Conservation (phyloP, 2,113 vertebrate species). For the Mugil cephalus region DNA sequence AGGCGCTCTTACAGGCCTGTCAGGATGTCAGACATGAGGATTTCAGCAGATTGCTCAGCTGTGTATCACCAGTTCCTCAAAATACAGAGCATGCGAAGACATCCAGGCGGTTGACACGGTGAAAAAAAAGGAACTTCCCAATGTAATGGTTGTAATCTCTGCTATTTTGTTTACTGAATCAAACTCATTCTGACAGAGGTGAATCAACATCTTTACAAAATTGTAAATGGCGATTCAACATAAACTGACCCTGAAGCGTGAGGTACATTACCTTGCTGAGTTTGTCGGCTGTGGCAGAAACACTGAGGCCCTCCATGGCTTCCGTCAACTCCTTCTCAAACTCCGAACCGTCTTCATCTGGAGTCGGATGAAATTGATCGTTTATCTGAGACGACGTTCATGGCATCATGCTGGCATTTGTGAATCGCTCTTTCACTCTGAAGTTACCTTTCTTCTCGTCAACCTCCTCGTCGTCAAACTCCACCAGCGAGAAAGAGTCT, state of each 20-base stretch:
- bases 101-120: no score
- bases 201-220: no score
- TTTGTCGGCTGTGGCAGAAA: constrained; percentile 87
- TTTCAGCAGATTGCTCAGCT: not conserved
- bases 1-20: constrained; percentile 78
- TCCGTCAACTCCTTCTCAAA: constrained; percentile 89
- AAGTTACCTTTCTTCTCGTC: constrained; percentile 88
- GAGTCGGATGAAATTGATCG: not conserved
- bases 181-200: no score
- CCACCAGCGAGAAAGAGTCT: constrained; percentile 91
- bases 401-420: not conserved
- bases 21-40: not conserved
- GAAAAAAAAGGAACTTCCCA: no score
- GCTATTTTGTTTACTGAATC: no score
- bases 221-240: no score
- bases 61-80: no score
- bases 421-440: fast-evolving
- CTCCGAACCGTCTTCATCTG: constrained; percentile 86
- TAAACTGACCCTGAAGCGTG: not conserved
- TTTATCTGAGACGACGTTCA: not conserved
- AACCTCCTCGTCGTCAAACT: constrained; percentile 94
- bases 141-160: no score
- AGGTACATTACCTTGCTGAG: constrained; percentile 84
- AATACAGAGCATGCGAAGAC: no score
- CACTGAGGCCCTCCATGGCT: constrained; percentile 85